A percentile compares a stretch with the other conserved stretches of the same genome.
Evolutionary conservation across 2,888 invertebrate species (phyloP).

Genomic region (Synergus japonicus): DNA sequence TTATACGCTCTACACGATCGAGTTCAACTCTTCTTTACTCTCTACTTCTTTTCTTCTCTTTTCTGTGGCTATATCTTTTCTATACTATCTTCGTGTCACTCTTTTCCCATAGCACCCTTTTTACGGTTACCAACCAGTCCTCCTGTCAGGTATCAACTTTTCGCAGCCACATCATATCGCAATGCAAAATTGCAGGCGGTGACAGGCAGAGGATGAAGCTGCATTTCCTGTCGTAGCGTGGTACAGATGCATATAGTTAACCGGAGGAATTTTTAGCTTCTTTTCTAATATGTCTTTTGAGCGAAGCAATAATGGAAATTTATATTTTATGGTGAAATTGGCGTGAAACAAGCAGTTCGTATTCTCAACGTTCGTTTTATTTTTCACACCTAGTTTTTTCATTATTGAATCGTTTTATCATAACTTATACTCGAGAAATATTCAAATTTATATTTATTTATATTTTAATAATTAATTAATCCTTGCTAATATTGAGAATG

Average conservation of each 20-base stretch:
- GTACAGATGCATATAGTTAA: background rate
- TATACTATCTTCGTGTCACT: background rate
- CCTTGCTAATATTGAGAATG: too few relatives aligned
- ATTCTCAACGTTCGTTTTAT: too few relatives aligned
- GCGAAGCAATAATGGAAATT: too few relatives aligned
- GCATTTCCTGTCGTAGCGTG: background rate
- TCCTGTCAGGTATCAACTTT: constrained; percentile 2
- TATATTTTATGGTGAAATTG: too few relatives aligned
- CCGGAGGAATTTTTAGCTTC: background rate
- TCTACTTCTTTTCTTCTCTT: background rate
- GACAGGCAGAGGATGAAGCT: background rate
- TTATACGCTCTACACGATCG: background rate
- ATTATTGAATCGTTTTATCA: too few relatives aligned
- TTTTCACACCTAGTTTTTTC: too few relatives aligned
- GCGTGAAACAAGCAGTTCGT: too few relatives aligned
- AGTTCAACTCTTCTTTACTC: background rate
- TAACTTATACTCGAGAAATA: too few relatives aligned
- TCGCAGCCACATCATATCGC: background rate
- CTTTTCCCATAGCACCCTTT: background rate
- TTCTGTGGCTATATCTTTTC: background rate
- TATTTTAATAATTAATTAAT: too few relatives aligned
- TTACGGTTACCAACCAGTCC: background rate
- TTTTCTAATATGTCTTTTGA: background rate
- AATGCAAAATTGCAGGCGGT: background rate
- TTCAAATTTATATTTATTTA: too few relatives aligned